Base-by-base conservation (phyloP, 2,888 invertebrate species). In the Lasioglossum lativentre region DNA sequence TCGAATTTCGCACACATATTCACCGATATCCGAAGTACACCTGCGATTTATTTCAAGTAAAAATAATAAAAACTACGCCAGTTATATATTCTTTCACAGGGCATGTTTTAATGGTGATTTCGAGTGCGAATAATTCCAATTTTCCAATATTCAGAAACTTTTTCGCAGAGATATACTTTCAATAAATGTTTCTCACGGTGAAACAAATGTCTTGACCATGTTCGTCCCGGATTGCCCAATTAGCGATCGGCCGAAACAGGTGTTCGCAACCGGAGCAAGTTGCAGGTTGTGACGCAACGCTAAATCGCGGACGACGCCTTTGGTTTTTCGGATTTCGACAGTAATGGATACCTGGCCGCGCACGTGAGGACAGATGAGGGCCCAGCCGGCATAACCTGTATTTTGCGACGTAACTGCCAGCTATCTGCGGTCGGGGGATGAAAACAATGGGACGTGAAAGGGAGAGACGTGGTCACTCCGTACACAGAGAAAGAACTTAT, bases 311-410 rank as follows among this genome's bases (percentile, higher is more conserved):
- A n/a, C 70, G 38, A 70, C 68, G 70, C 70, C 70, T 70, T 70
- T 38, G n/a, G 70, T n/a, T 38, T 70, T 70, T 70, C 38, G n/a
- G 40, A 38, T 70, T 70, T 70, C 70, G 70, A 70, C 70, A 40
- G 70, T 40, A 40, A 70, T 70, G 70, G 70, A 38, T 70, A 70
- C 70, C 70, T 70, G 70, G 70, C 38, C n/a, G n/a, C n/a, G n/a
- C 40, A 38, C 70, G 70, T 70, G 70, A 70, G 40, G 38, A 70
- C 70, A 34, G 86, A 85, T 38, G 78, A 86, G 78, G 78, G 81
- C 84, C 84, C 75, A 68, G 59, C 63, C 75, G 82, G 59, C 75
- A 47, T n/a, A 87, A 80, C 86, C 86, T 78, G 78, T 87, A 87
- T 80, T 87, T 87, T 85, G 72, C 77, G 75, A 72, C 75, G 77